These are phyloP conservation scores for Gastrophryne carolinensis DNA, from an alignment of 2,797 vertebrate genomes.

Conservation along the genomic window DNA sequence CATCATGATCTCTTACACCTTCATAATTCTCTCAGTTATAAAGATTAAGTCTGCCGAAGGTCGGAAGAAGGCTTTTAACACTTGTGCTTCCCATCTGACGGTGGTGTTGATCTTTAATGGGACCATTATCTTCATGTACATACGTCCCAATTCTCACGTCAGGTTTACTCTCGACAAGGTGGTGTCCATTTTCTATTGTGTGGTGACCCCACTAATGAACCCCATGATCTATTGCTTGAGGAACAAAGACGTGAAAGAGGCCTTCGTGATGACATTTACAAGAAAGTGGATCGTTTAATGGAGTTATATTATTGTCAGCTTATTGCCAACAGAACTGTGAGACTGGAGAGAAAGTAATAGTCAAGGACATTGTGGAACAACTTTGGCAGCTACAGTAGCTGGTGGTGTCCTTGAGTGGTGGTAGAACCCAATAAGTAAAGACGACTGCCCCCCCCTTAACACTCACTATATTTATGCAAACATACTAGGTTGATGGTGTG, in stretches of 20 bases:
- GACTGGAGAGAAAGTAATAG: no score
- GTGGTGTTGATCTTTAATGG: slow-evolving; percentile 54
- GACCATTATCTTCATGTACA: slow-evolving; percentile 47
- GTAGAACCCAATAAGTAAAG: no score
- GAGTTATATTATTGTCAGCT: no score
- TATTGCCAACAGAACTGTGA: no score
- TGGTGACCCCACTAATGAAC: slow-evolving; percentile 55
- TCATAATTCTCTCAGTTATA: slow-evolving; percentile 49
- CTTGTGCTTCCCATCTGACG: slow-evolving; percentile 53
- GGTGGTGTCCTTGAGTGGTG: no score
- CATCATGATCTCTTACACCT: slow-evolving; percentile 45
- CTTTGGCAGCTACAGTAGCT: no score
- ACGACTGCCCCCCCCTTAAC: no score
- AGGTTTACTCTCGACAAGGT: slow-evolving; percentile 43
- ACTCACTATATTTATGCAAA: no score
- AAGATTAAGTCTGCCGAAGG: slow-evolving; percentile 39
- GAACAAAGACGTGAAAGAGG: slow-evolving; percentile 55
- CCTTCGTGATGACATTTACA: slow-evolving; percentile 31
- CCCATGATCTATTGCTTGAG: slow-evolving; percentile 57
- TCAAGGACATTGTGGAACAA: no score
- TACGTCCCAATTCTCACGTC: slow-evolving; percentile 2
- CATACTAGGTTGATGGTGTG: no score
- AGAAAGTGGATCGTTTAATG: neutral
- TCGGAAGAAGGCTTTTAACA: slow-evolving; percentile 53
- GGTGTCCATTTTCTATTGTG: slow-evolving; percentile 54